These are phyloP conservation scores for Melopsittacus undulatus DNA, from an alignment of 2,797 vertebrate genomes.

Conservation along the genomic window DNA sequence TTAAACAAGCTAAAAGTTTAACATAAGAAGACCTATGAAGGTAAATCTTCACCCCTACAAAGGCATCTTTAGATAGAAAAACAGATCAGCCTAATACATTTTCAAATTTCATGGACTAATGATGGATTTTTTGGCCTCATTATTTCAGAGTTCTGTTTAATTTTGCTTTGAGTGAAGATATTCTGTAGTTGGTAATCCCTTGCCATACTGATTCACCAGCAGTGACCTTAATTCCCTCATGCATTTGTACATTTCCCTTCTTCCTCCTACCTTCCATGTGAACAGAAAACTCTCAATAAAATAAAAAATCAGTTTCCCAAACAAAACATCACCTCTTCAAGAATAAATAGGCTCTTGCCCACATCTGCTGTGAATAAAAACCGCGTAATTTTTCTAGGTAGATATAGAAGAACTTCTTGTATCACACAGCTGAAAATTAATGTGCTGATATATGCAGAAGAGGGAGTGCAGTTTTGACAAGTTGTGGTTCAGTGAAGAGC, in stretches of 20 bases:
- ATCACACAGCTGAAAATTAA: not conserved
- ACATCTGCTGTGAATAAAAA: not conserved
- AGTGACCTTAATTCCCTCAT: slow-evolving; percentile 2
- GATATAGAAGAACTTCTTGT: not conserved
- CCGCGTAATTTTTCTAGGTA: not conserved
- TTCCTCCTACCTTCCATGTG: not conserved
- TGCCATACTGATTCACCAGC: not conserved
- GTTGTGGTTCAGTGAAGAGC: not conserved
- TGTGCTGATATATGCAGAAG: slow-evolving; percentile 2
- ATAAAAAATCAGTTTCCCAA: not conserved
- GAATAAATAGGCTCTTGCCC: not conserved
- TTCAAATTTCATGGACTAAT: not conserved
- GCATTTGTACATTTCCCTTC: not conserved
- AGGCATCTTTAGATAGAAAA: not conserved
- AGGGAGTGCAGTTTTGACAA: not conserved
- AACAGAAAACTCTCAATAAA: not conserved
- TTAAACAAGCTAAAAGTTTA: not conserved
- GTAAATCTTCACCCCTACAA: not conserved
- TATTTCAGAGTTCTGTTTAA: not conserved
- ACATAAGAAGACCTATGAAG: not conserved
- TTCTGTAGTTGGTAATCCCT: not conserved
- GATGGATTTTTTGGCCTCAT: not conserved
- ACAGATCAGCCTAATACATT: not conserved
- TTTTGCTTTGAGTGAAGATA: slow-evolving; percentile 26
- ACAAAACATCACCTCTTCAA: not conserved